These are phyloP conservation scores for Myotis planiceps DNA, from an alignment of 2,797 vertebrate species.

Conservation along the genomic window DNA sequence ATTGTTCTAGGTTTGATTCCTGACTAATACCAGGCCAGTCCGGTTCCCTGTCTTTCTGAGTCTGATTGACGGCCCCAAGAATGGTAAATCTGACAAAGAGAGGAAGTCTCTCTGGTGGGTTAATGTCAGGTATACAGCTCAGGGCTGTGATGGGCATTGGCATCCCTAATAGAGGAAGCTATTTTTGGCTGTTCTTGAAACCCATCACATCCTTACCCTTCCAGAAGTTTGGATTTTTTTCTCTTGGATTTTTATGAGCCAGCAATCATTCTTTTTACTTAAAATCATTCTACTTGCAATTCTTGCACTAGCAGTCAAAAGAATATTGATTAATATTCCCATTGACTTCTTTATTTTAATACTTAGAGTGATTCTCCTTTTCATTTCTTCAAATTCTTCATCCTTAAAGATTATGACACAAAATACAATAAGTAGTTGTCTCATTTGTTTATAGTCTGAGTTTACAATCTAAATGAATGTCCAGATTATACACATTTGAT, in stretches of 20 bases:
- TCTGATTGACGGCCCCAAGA: background rate
- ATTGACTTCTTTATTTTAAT: constrained; percentile 3
- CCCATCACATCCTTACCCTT: background rate
- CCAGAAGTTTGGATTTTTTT: background rate
- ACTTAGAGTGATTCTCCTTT: background rate
- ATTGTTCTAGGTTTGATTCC: background rate
- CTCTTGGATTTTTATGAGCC: background rate
- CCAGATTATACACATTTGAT: background rate
- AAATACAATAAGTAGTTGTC: background rate
- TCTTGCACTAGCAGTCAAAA: background rate
- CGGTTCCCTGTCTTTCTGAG: background rate
- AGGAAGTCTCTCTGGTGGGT: background rate
- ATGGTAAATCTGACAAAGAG: background rate
- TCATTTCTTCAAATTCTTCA: background rate
- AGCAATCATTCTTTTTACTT: background rate
- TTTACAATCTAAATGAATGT: constrained; percentile 7
- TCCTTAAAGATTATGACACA: background rate
- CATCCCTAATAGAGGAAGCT: background rate
- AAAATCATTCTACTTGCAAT: background rate
- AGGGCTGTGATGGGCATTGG: background rate
- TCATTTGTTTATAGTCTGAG: background rate
- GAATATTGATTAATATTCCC: background rate
- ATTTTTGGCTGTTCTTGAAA: background rate
- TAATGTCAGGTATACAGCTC: background rate
- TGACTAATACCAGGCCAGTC: background rate